Conservation (phyloP, 2,888 invertebrate genomes). For the Apotomis capreana region DNA sequence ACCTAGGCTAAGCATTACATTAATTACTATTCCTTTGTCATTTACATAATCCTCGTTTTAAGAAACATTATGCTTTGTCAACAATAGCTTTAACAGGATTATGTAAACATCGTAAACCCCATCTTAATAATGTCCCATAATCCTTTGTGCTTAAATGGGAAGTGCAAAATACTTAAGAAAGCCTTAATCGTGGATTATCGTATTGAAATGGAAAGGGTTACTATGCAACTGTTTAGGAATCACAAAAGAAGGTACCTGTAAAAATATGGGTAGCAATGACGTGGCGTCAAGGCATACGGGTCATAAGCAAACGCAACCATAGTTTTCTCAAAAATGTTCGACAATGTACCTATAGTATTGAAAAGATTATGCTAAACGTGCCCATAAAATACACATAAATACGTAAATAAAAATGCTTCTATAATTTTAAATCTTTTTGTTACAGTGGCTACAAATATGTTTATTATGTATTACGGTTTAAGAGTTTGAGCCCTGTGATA, state of each 20-base stretch:
- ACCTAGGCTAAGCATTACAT: background rate
- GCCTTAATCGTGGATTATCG: slow-evolving; percentile 16
- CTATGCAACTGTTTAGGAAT: slow-evolving; percentile 12
- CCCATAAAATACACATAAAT: too few species aligned
- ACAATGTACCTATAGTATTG: too few species aligned
- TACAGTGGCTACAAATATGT: too few species aligned
- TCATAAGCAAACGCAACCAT: too few species aligned
- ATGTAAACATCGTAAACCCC: slow-evolving; percentile 26
- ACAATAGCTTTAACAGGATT: slow-evolving; percentile 28
- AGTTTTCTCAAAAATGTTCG: too few species aligned
- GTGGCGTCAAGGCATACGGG: background rate
- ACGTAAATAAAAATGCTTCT: too few species aligned
- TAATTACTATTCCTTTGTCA: background rate
- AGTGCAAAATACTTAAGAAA: slow-evolving; percentile 22
- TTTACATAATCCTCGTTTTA: slow-evolving; percentile 5
- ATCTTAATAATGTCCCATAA: slow-evolving; percentile 17
- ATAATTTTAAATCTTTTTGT: too few species aligned
- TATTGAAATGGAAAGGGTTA: slow-evolving; percentile 24
- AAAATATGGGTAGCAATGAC: background rate
- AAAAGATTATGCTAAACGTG: too few species aligned
- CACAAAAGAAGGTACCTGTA: background rate
- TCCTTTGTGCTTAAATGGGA: slow-evolving; percentile 12
- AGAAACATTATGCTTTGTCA: slow-evolving; percentile 7
- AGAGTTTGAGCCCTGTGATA: too few species aligned
- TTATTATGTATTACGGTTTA: too few species aligned